Evolutionary conservation across 2,888 invertebrate genomes (phyloP), one percentile per base, ranked within the genome.

Genomic region (Pristionchus arcanus): DNA sequence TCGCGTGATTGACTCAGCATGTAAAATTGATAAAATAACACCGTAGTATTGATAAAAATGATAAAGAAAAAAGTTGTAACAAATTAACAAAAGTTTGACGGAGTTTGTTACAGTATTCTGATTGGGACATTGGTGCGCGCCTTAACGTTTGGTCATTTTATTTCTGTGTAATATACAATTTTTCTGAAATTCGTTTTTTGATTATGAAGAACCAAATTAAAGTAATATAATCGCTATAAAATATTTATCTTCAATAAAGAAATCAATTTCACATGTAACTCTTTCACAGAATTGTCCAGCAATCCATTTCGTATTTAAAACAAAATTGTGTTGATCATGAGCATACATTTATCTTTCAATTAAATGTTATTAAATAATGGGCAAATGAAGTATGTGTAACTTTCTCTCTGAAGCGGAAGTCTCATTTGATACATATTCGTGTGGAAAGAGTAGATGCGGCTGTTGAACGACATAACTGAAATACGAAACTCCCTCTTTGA

Each of bases 381-480:
- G 4, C 42, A 0, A 37, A 19, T 74, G 74, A 37, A 74, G 37
- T 25, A n/a, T 63, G 49, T 49, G 81, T n/a, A 81, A 81, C 37
- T 42, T 37, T 77, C 42, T 25, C 13, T 77, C 15, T 28, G 49
- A 59, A 59, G 15, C 55, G 59, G 59, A 59, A 63, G 49, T 87
- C 86, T 66, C 5, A 86, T 63, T n/a, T 21, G 21, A 31, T 55
- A 87, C 49, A n/a, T 68, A 68, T 87, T 49, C 28, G 15, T 68
- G 63, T 25, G 68, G 87, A 63, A 87, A 68, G 68, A 87, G 87
- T 42, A 87, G 28, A 87, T 87, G 87, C 28, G 42, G 87, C 55
- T 63, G 63, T 68, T 87, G 66, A 13, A 42, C 66, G 66, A 66
- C 63, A 42, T 68, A 25, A 59, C 87, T 87, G 68, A 87, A 87